These are phyloP conservation scores for Pyrrhia umbra DNA, from an alignment of 2,888 invertebrate genomes.

Conservation along the genomic window DNA sequence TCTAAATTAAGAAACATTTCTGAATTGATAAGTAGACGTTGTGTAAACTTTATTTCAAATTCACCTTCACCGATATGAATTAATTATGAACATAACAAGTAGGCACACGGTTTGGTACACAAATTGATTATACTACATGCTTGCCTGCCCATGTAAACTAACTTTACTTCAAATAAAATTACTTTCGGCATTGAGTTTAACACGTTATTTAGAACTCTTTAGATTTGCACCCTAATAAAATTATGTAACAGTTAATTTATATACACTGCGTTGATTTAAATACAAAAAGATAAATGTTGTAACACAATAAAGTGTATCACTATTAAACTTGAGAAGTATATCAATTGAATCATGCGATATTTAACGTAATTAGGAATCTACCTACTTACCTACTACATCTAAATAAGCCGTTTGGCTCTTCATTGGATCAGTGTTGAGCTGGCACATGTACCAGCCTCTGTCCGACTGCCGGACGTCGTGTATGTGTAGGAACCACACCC, in stretches of 20 bases:
- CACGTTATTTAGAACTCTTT: too few species aligned
- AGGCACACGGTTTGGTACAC: slow-evolving; percentile 45
- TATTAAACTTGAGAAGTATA: too few species aligned
- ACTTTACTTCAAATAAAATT: slow-evolving; percentile 48
- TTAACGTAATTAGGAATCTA: not conserved
- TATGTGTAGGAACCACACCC: slow-evolving; percentile 96
- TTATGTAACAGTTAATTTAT: too few species aligned
- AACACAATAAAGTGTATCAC: too few species aligned
- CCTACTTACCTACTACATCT: slow-evolving; percentile 94
- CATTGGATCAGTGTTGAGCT: slow-evolving; percentile 98
- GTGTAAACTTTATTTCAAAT: slow-evolving; percentile 61
- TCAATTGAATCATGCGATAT: too few species aligned
- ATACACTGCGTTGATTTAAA: too few species aligned
- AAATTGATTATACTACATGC: slow-evolving; percentile 57
- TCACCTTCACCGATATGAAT: slow-evolving; percentile 61
- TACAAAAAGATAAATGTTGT: too few species aligned
- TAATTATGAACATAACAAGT: slow-evolving; percentile 61
- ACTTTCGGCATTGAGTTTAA: not conserved
- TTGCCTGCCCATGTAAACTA: slow-evolving; percentile 38
- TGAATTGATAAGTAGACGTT: slow-evolving; percentile 40
- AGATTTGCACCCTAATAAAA: too few species aligned
- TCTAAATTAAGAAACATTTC: slow-evolving; percentile 21
- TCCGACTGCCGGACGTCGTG: slow-evolving; percentile 96
- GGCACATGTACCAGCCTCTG: slow-evolving; percentile 98
- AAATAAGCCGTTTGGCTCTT: slow-evolving; percentile 96